Base-by-base conservation (phyloP, 2,888 invertebrate species). In the Rotaria magnacalcarata region DNA sequence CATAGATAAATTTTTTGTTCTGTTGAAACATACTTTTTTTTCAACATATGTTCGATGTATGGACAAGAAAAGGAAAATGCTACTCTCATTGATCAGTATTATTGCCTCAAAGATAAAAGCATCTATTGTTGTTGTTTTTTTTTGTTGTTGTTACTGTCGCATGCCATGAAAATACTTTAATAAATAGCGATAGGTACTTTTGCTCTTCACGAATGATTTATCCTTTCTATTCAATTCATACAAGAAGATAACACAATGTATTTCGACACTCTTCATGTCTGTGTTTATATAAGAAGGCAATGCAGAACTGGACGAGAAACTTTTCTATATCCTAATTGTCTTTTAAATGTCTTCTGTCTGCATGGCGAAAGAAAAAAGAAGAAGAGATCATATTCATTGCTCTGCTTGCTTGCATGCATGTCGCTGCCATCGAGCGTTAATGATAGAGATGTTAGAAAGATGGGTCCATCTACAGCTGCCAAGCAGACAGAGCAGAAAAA, bases 261-360 rank as follows among this genome's bases (percentile, higher is more conserved):
- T 8, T 60, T 60, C 58, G 58, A 60, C 58, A 60, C 58, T 60
- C 58, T 60, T 60, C 27, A 60, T 60, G 58, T 60, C 58, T 60
- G 58, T 60, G 58, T 60, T 60, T 60, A 60, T 60, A 60, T 27
- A 60, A 60, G 58, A 60, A 60, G 58, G 58, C 58, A 60, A 60
- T 60, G 58, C 24, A 60, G 58, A 60, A 60, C 58, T 60, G 7
- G 58, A n/a, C n/a, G n/a, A 60, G 58, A 60, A 60, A 60, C 74
- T 43, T 74, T 74, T 74, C 43, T 74, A 19, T 41, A 7, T 74
- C 74, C 74, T 74, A 74, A 74, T 74, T 74, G 74, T 74, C 41
- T 74, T 74, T 74, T 74, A 74, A 74, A 74, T 43, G 74, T 74
- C 74, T 74, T 41, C 74, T 74, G 43, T 74, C 74, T 74, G 74